Conservation (phyloP, 2,113 vertebrate species). For the Notothenia rossii region DNA sequence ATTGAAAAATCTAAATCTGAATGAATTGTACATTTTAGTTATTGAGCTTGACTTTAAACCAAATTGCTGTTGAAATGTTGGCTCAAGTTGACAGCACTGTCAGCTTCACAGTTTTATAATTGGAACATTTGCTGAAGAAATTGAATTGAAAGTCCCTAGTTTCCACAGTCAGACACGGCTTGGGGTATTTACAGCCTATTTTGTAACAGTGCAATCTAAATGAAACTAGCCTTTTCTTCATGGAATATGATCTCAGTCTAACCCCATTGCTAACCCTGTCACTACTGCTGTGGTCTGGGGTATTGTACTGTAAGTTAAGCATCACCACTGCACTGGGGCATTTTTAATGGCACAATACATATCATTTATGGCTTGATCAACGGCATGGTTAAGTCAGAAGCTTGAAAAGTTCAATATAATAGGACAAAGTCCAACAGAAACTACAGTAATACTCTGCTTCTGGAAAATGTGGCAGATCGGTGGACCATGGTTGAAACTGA, state of each 20-base stretch:
- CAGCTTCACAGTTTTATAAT: not conserved
- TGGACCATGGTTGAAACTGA: conserved; percentile 42
- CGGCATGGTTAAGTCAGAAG: not conserved
- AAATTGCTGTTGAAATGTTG: not conserved
- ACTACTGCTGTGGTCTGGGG: not conserved
- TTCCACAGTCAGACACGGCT: not conserved
- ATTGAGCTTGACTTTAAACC: not conserved
- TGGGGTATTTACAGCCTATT: not conserved
- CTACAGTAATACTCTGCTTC: not conserved
- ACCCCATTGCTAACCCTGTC: not conserved
- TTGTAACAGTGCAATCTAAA: not conserved
- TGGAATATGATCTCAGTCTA: not conserved
- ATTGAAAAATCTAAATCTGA: not conserved
- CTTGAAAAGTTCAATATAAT: not conserved
- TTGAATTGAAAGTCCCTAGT: not conserved
- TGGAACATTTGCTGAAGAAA: not conserved
- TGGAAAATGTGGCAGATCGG: conserved; percentile 23
- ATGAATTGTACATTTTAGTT: not conserved
- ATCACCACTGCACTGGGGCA: too few relatives aligned
- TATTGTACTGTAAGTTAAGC: too few relatives aligned
- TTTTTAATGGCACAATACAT: not conserved
- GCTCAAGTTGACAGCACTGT: not conserved
- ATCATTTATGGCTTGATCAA: not conserved
- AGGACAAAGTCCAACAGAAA: not conserved
- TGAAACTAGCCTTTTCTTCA: not conserved